Percentiles rank a stretch among this genome's conserved stretches.
These are phyloP conservation scores for Recurvirostra avosetta DNA, from an alignment of 2,113 vertebrate genomes.

Conservation along the genomic window DNA sequence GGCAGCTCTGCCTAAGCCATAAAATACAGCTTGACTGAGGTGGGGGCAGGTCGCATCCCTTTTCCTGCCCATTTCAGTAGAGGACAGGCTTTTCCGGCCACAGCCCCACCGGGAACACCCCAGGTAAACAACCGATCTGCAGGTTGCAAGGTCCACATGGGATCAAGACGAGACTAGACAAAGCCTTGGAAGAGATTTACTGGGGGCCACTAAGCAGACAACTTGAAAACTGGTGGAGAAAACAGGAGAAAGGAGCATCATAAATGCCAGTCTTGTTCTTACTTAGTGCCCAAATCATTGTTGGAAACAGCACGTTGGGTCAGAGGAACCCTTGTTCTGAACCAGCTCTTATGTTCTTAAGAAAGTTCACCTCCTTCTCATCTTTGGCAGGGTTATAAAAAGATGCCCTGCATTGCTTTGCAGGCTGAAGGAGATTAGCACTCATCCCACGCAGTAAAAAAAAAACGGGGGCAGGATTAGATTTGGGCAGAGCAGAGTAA, in stretches of 20 bases:
- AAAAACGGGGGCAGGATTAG: neutral
- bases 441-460: neutral
- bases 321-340: neutral
- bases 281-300: neutral
- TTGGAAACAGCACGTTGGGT: neutral
- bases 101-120: neutral
- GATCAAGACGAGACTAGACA: neutral
- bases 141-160: neutral
- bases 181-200: neutral
- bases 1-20: neutral
- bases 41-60: neutral
- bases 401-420: neutral
- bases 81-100: neutral
- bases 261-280: neutral
- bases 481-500: neutral
- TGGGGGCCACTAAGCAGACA: neutral
- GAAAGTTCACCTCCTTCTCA: neutral
- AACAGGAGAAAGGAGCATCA: neutral
- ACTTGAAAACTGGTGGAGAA: neutral
- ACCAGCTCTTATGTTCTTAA: neutral
- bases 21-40: neutral
- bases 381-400: conserved; percentile 8
- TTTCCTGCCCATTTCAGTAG: neutral
- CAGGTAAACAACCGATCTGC: neutral
- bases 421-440: neutral